Conservation (phyloP, 2,888 invertebrate genomes). For the Cloeon dipterum region DNA sequence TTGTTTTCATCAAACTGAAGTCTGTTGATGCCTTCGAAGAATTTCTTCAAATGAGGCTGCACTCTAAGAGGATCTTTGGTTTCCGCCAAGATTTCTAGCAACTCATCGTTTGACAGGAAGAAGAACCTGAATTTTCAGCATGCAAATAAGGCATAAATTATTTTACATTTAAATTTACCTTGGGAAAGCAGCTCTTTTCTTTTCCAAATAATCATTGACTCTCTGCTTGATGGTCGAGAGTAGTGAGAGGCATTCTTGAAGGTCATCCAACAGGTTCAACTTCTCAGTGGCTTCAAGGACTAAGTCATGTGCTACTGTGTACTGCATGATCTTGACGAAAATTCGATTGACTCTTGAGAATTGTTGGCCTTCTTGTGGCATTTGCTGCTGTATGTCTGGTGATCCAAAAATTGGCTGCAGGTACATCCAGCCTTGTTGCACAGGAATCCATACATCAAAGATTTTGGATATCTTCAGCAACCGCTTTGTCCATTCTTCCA, state of each 20-base stretch:
- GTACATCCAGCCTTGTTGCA: slow-evolving; percentile 91
- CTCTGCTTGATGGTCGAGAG: slow-evolving; percentile 83
- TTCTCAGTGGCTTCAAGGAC: slow-evolving; percentile 49
- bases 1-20: slow-evolving; percentile 59
- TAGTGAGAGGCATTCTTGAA: slow-evolving; percentile 47
- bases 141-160: too few relatives aligned
- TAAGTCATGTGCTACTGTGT: slow-evolving; percentile 35
- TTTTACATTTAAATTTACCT: slow-evolving; percentile 22
- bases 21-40: slow-evolving; percentile 80
- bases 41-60: slow-evolving; percentile 86
- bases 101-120: slow-evolving; percentile 86
- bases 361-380: slow-evolving; percentile 86
- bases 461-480: slow-evolving; percentile 85
- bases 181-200: slow-evolving; percentile 79
- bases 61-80: slow-evolving; percentile 83
- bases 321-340: slow-evolving; percentile 63
- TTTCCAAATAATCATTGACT: slow-evolving; percentile 79
- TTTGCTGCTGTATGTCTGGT: slow-evolving; percentile 92
- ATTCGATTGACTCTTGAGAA: slow-evolving; percentile 77
- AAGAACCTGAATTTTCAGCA: slow-evolving; percentile 43
- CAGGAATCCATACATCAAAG: slow-evolving; percentile 78
- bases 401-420: slow-evolving; percentile 92
- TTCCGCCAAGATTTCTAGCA: slow-evolving; percentile 81
- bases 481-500: slow-evolving; percentile 79
- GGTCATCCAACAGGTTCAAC: slow-evolving; percentile 43